Percentiles rank a stretch among this genome's conserved stretches.
Conservation (phyloP, 2,113 vertebrate species). For the Dicerorhinus sumatrensis region DNA sequence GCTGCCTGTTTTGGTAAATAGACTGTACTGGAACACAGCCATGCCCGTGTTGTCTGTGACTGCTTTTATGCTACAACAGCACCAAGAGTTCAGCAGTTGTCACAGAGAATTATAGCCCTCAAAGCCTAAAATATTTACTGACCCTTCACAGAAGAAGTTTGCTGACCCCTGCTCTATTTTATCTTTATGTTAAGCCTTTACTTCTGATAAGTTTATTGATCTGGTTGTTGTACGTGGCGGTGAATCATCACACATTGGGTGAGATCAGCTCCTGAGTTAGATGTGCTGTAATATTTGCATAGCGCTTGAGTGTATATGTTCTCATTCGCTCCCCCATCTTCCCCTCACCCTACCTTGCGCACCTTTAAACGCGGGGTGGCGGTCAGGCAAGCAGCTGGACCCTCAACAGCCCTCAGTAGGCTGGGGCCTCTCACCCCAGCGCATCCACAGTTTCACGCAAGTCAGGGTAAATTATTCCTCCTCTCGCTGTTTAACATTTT, state of each 20-base stretch:
- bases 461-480: not conserved
- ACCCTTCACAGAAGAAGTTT: not conserved
- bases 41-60: not conserved
- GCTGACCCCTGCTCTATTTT: not conserved
- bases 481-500: not conserved
- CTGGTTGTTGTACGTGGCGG: not conserved
- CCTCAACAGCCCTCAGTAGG: too few relatives aligned
- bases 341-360: not conserved
- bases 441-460: not conserved
- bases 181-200: constrained; percentile 5
- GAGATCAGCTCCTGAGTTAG: not conserved
- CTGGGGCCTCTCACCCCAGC: not conserved
- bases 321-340: not conserved
- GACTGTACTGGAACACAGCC: too few relatives aligned
- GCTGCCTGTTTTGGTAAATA: not conserved
- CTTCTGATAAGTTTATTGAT: not conserved
- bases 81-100: not conserved
- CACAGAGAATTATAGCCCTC: not conserved
- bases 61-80: not conserved
- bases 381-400: not conserved
- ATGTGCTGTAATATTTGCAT: not conserved
- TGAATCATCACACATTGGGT: not conserved
- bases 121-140: not conserved
- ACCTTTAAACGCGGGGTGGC: not conserved
- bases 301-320: not conserved